These are phyloP conservation scores for Epirrhoe alternata DNA, from an alignment of 2,888 invertebrate species.

Conservation along the genomic window DNA sequence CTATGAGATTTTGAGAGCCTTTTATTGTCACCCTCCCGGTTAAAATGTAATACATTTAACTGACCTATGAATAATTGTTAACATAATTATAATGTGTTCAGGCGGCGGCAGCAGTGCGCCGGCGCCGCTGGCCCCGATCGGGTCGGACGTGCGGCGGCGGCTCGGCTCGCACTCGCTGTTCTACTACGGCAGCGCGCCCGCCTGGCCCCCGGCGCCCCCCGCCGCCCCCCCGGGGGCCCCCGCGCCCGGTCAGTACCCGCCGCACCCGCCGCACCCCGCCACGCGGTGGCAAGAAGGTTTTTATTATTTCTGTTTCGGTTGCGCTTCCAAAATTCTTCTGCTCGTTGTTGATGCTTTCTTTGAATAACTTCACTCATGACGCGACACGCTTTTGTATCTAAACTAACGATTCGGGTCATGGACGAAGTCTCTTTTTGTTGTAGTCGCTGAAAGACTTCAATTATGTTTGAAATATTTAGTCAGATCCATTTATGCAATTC, in stretches of 20 bases:
- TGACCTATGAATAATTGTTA: too few species aligned
- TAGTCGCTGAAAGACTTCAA: too few species aligned
- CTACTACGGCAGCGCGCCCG: slow-evolving; percentile 72
- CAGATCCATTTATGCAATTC: not conserved
- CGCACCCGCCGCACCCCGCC: slow-evolving; percentile 26
- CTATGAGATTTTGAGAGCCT: too few species aligned
- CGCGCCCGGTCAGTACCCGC: slow-evolving; percentile 41
- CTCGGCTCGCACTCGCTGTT: slow-evolving; percentile 73
- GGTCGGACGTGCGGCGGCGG: slow-evolving; percentile 68
- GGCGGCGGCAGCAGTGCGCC: slow-evolving; percentile 29
- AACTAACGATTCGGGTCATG: too few species aligned
- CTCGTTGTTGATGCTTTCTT: not conserved
- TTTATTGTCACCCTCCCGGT: too few species aligned
- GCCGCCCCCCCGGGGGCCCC: slow-evolving; percentile 47
- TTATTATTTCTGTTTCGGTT: slow-evolving; percentile 13
- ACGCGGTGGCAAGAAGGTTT: slow-evolving; percentile 25
- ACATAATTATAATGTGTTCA: too few species aligned
- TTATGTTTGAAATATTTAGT: too few species aligned
- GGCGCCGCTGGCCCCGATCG: slow-evolving; percentile 67
- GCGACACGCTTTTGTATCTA: too few species aligned
- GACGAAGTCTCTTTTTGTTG: not conserved
- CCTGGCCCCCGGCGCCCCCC: slow-evolving; percentile 38
- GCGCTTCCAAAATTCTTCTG: not conserved
- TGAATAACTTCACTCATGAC: too few species aligned
- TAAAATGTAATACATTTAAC: too few species aligned